Evolutionary conservation across 1,140 invertebrate species (phyloP).

Genomic region (Drosophila serrata): DNA sequence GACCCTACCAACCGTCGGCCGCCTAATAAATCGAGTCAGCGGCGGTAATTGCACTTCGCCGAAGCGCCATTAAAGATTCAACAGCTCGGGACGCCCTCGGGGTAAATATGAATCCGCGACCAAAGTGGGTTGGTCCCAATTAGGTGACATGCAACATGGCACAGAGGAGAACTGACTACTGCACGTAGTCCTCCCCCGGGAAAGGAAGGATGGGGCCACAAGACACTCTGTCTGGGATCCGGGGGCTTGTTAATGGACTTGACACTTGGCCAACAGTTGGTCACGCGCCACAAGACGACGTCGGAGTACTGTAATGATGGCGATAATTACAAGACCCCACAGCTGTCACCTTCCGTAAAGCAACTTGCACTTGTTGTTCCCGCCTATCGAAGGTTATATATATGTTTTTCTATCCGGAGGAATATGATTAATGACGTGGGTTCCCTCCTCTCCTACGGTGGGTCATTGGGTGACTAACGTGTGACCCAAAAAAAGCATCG

Average conservation of each 20-base stretch:
- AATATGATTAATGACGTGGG: conserved; percentile 52
- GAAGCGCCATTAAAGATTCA: conserved; percentile 63
- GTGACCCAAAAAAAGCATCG: conserved; percentile 59
- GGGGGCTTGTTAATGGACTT: conserved; percentile 54
- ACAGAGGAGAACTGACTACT: too few relatives aligned
- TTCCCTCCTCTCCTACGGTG: background rate
- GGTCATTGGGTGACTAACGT: conserved; percentile 35
- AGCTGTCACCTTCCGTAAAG: conserved; percentile 57
- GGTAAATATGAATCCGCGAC: conserved; percentile 50
- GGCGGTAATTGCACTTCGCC: conserved; percentile 43
- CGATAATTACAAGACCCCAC: conserved; percentile 38
- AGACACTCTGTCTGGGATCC: conserved; percentile 18
- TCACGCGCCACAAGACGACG: conserved; percentile 44
- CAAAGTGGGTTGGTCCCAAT: conserved; percentile 47
- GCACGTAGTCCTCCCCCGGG: conserved; percentile 17
- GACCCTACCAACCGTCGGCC: conserved; percentile 18
- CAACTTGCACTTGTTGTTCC: conserved; percentile 16
- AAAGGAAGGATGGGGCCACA: background rate
- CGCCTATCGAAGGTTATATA: conserved; percentile 37
- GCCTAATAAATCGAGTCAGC: conserved; percentile 60
- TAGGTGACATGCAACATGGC: conserved; percentile 72
- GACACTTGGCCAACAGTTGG: conserved; percentile 54
- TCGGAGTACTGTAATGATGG: conserved; percentile 18
- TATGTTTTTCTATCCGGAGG: conserved; percentile 18
- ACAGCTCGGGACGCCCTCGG: conserved; percentile 41